These are phyloP conservation scores for Drosophila melanica DNA, from an alignment of 1,140 invertebrate species.

Conservation along the genomic window DNA sequence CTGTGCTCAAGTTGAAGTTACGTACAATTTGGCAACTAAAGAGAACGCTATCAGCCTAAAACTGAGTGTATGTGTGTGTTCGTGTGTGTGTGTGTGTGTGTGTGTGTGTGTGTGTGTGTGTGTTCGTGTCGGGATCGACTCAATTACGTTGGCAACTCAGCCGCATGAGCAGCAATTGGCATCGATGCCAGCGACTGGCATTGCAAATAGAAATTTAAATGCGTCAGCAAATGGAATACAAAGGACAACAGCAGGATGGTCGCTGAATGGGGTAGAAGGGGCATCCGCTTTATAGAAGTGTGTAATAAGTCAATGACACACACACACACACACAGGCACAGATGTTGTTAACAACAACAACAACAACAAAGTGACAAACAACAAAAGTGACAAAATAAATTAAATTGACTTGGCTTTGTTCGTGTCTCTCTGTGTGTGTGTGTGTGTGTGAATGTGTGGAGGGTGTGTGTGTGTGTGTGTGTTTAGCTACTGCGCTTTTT, in stretches of 20 bases:
- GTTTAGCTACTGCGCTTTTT: conserved; percentile 58
- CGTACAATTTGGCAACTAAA: conserved; percentile 26
- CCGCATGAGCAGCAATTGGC: conserved; percentile 50
- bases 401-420: conserved; percentile 71
- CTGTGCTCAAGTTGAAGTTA: conserved; percentile 17
- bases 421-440: background rate
- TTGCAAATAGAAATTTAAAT: conserved; percentile 75
- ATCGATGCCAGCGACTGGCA: conserved; percentile 43
- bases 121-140: conserved; percentile 28
- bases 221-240: conserved; percentile 72
- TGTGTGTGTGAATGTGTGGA: conserved; percentile 14
- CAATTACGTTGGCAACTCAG: conserved; percentile 37
- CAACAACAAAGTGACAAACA: conserved; percentile 64
- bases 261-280: background rate
- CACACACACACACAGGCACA: conserved; percentile 19
- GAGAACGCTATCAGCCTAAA: background rate
- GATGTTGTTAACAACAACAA: conserved; percentile 30
- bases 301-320: conserved; percentile 60
- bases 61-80: background rate
- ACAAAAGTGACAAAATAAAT: conserved; percentile 81
- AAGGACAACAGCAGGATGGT: conserved; percentile 24
- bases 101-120: conserved; percentile 3
- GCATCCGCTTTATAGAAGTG: conserved; percentile 29
- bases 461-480: conserved; percentile 44
- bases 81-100: conserved; percentile 12